phyloP scores from a whole-genome alignment of 2,113 vertebrate genomes.

The Synodontis membranacea region DNA sequence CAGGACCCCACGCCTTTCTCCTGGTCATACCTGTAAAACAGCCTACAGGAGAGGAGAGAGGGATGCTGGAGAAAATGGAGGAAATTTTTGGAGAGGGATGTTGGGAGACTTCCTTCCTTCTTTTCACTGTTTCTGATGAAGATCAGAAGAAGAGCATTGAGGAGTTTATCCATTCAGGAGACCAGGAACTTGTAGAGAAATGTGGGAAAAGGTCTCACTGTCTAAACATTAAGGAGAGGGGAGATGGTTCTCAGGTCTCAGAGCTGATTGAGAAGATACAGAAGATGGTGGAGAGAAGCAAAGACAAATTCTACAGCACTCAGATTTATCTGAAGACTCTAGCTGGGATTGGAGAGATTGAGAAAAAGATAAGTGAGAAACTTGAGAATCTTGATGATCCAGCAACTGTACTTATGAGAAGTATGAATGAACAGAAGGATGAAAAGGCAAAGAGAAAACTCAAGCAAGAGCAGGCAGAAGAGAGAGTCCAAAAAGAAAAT shows the following conservation, averaged over 20 bases:
- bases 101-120: too few species aligned
- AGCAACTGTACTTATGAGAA: background rate
- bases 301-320: background rate
- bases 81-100: too few species aligned
- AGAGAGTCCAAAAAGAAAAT: too few species aligned
- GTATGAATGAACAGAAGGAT: background rate
- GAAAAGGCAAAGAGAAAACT: background rate
- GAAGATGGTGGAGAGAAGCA: background rate
- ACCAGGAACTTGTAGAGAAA: conserved; percentile 1
- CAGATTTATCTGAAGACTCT: background rate
- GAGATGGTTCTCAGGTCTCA: background rate
- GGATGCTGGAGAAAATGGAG: too few species aligned
- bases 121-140: conserved; percentile 14
- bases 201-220: background rate
- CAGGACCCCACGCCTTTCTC: too few species aligned
- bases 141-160: background rate
- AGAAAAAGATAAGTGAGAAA: background rate
- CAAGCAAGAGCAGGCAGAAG: background rate
- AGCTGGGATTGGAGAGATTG: background rate
- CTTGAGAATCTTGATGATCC: background rate
- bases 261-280: background rate
- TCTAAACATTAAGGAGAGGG: background rate
- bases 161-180: background rate
- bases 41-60: background rate
- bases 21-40: too few species aligned